Base-by-base conservation (phyloP, 2,888 invertebrate species). In the Apamea anceps region DNA sequence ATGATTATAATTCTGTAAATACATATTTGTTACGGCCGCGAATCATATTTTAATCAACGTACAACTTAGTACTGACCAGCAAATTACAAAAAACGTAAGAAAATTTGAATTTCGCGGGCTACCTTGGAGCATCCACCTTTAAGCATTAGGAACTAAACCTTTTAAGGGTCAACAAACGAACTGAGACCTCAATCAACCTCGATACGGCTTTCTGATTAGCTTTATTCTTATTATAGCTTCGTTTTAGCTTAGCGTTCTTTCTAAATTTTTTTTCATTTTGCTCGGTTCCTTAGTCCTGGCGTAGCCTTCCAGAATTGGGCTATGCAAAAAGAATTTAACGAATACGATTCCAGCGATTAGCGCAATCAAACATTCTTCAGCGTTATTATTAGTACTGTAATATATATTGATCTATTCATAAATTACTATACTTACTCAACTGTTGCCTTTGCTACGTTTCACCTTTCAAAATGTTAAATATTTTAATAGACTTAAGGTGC, bases 381-480 rank as follows among this genome's bases (percentile, higher is more conserved):
- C 21, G 8, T 21, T 54, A 54, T 54, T 54, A 54, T 54, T 54
- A 57, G 54, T 57, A 57, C 54, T 54, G 21, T 7, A 21, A 25
- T 54, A 54, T 25, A 54, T 1, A 54, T 8, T 54, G 10, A 57
- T 28, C 37, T 77, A 51, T 42, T 63, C 12, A 45, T 42, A 42
- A 42, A 65, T 18, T 62, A 28, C 21, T 72, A 21, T n/a, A 7
- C 18, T 32, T 13, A 12, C 25, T 32, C 10, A 18, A 78, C 60
- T 42, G 51, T 32, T 66, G 42, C 6, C 13, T 54, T 51, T 51
- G 18, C 60, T n/a, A 37, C 48, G 28, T 60, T 37, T 21, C 57
- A 76, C 57, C 8, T 32, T 48, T n/a, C 8, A 32, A 75, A 75
- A n/a, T 12, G 32, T 75, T 32, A 51, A 68, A 8, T 81, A 63